Percentiles rank a stretch among this genome's conserved stretches.
Conservation (phyloP, 64 coral and sea anemone species). For the Cladopsammia gracilis region DNA sequence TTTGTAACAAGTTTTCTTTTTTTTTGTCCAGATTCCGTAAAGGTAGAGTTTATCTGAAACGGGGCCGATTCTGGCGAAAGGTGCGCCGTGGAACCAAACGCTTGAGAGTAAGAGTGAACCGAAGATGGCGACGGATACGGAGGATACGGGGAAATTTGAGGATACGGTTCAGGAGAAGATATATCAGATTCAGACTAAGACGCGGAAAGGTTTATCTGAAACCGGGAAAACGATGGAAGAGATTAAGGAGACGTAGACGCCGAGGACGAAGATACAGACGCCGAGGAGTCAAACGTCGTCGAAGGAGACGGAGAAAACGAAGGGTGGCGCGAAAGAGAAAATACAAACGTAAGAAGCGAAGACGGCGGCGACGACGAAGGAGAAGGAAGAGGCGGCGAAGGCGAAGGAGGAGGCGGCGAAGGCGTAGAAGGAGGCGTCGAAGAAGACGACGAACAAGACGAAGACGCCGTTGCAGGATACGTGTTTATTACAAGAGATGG, state of each 20-base stretch:
- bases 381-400: conserved; percentile 5
- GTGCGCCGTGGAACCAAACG: not conserved
- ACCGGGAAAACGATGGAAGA: not conserved
- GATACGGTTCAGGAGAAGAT: not conserved
- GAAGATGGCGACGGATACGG: not conserved
- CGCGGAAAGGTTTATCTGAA: not conserved
- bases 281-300: not conserved
- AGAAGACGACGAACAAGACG: not conserved
- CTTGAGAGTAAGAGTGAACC: not conserved
- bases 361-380: conserved; percentile 8
- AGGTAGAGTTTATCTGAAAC: not conserved
- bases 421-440: not conserved
- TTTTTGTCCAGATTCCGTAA: not conserved
- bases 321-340: not conserved
- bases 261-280: not conserved
- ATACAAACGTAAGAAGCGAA: conserved; percentile 13
- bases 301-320: not conserved
- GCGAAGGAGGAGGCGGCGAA: conserved; percentile 10
- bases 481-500: conserved; percentile 19
- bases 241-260: not conserved
- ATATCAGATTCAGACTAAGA: not conserved
- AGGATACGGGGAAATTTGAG: not conserved
- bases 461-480: conserved; percentile 5
- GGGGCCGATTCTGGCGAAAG: not conserved
- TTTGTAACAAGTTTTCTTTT: not conserved